Percentiles rank a stretch among this genome's conserved stretches.
Evolutionary conservation across 2,797 vertebrate species (phyloP).

Genomic region (Sebastes glaucus): DNA sequence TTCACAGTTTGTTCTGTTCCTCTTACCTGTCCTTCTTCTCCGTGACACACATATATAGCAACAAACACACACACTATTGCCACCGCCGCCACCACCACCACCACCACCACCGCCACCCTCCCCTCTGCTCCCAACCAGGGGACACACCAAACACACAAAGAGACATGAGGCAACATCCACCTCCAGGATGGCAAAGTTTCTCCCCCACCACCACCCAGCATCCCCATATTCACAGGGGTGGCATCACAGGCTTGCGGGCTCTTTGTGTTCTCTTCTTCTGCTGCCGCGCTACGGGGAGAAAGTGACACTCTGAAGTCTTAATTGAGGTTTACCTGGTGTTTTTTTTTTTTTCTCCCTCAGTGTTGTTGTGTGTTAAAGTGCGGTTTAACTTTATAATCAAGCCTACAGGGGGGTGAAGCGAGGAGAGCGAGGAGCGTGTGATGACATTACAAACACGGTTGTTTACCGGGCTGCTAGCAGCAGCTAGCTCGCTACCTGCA

Average conservation of each 20-base stretch:
- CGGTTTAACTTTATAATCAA: conserved; percentile 81
- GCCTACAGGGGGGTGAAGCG: conserved; percentile 75
- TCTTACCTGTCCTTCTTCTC: conserved; percentile 67
- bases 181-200: conserved; percentile 81
- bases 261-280: conserved; percentile 74
- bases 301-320: conserved; percentile 82
- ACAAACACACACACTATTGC: conserved; percentile 52
- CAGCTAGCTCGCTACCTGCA: conserved; percentile 53
- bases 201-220: conserved; percentile 66
- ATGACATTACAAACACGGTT: conserved; percentile 78
- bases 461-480: conserved; percentile 71
- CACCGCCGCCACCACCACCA: conserved; percentile 35
- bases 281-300: conserved; percentile 64
- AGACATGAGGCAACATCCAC: conserved; percentile 85
- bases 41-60: conserved; percentile 24
- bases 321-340: conserved; percentile 79
- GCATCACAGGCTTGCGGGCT: conserved; percentile 72
- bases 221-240: conserved; percentile 72
- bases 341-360: conserved; percentile 32
- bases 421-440: conserved; percentile 52
- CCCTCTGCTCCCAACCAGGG: conserved; percentile 62
- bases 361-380: conserved; percentile 75
- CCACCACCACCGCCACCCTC: not conserved
- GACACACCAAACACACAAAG: conserved; percentile 76
- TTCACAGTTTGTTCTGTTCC: conserved; percentile 54